A percentile compares a stretch with the other conserved stretches of the same genome.
Evolutionary conservation across 2,113 vertebrate species (phyloP).

Genomic region (Diphyllodes magnificus): DNA sequence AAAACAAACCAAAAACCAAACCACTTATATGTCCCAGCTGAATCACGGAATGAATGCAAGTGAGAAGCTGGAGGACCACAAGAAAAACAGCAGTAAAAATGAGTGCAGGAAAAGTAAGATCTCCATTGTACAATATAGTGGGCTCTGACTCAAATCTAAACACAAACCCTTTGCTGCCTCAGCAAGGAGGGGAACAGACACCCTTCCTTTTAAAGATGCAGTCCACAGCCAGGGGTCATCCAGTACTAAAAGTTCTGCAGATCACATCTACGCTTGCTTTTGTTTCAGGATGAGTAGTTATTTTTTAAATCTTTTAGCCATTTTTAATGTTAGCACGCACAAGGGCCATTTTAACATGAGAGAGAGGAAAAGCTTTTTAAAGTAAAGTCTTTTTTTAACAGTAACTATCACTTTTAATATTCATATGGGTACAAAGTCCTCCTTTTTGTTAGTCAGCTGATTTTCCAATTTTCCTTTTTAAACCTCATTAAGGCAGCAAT

Average conservation of each 20-base stretch:
- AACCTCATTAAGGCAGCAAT: neutral
- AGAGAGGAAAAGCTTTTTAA: neutral
- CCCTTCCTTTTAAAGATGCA: neutral
- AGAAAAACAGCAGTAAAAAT: neutral
- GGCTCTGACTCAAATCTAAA: neutral
- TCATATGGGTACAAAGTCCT: neutral
- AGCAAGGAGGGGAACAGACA: neutral
- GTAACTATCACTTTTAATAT: neutral
- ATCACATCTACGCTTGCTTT: neutral
- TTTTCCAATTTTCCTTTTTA: neutral
- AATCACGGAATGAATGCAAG: neutral
- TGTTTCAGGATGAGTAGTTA: neutral
- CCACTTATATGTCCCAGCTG: neutral
- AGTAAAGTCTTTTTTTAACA: neutral
- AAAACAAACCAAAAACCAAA: neutral
- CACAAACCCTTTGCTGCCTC: neutral
- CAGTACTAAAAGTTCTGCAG: neutral
- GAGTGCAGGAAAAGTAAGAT: neutral
- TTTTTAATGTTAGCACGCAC: neutral
- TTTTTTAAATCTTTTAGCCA: neutral
- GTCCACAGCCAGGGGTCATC: neutral
- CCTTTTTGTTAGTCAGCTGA: neutral
- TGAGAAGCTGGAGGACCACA: neutral
- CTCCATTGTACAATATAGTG: neutral
- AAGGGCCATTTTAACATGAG: neutral